Conservation (phyloP, 1,140 invertebrate genomes). For the Drosophila tani region DNA sequence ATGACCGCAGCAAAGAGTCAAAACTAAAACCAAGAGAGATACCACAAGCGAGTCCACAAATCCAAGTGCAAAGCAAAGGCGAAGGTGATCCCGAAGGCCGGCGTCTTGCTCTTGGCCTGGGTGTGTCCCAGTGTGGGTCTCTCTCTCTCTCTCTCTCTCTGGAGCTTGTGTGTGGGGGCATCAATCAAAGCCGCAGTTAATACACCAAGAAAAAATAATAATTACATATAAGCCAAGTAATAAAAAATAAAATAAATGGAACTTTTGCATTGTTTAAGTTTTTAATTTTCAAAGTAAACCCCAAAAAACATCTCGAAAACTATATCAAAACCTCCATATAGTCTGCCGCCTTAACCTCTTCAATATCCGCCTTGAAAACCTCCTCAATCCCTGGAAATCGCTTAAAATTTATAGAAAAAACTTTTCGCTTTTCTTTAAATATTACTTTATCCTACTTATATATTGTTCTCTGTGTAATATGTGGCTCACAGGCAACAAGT, state of each 20-base stretch:
- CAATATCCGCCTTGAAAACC: too few relatives aligned
- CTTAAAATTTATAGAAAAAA: too few relatives aligned
- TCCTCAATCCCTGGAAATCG: too few relatives aligned
- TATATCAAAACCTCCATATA: too few relatives aligned
- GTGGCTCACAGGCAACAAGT: conserved; percentile 31
- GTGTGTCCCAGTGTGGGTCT: conserved; percentile 42
- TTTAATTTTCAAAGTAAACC: too few relatives aligned
- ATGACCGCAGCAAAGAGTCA: conserved; percentile 58
- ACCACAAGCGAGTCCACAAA: not conserved
- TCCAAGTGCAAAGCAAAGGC: conserved; percentile 27
- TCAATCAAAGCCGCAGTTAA: conserved; percentile 76
- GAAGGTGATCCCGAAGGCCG: conserved; percentile 62
- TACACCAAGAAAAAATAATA: conserved; percentile 7
- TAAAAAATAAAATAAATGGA: not conserved
- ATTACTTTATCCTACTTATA: not conserved
- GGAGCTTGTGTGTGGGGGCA: conserved; percentile 59
- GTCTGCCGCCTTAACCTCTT: too few relatives aligned
- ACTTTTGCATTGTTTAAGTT: not conserved
- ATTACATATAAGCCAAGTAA: too few relatives aligned
- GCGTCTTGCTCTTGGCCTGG: conserved; percentile 37
- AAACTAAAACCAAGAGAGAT: not conserved
- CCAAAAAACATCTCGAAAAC: too few relatives aligned
- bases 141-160: not conserved
- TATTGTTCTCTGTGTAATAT: conserved; percentile 16
- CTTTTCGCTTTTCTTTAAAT: too few relatives aligned